phyloP scores from a whole-genome alignment of 2,113 vertebrate species.

The Plectropomus leopardus region DNA sequence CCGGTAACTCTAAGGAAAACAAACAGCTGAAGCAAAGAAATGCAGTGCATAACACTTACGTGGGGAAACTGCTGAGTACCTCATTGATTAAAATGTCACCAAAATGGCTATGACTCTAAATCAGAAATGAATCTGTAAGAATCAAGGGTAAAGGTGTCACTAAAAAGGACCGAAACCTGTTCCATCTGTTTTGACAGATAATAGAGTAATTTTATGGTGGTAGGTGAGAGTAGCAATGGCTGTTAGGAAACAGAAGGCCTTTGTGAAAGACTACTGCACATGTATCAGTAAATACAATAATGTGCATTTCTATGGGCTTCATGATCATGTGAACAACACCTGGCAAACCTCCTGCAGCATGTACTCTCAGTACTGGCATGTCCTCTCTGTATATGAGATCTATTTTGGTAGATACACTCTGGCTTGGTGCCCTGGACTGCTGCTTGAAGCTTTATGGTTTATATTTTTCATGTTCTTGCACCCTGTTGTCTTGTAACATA shows the following conservation, averaged over 20 bases:
- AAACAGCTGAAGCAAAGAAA: background rate
- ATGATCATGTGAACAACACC: background rate
- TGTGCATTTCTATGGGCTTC: background rate
- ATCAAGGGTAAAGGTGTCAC: background rate
- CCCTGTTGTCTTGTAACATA: background rate
- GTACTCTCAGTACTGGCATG: background rate
- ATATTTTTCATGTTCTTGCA: constrained; percentile 25
- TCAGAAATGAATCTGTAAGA: background rate
- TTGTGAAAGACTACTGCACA: background rate
- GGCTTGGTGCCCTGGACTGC: background rate
- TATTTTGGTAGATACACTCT: constrained; percentile 18
- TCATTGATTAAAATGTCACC: background rate
- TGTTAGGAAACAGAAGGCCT: background rate
- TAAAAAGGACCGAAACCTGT: background rate
- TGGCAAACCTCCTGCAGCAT: background rate
- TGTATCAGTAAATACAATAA: background rate
- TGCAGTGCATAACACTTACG: background rate
- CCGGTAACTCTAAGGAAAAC: background rate
- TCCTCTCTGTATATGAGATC: constrained; percentile 6
- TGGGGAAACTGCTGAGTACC: background rate
- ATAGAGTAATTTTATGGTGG: background rate
- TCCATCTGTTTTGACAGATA: background rate
- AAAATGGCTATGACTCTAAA: background rate
- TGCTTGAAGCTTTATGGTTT: constrained; percentile 12
- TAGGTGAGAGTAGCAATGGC: background rate